phyloP scores from a whole-genome alignment of 2,113 vertebrate genomes.

The Bufo gargarizans region DNA sequence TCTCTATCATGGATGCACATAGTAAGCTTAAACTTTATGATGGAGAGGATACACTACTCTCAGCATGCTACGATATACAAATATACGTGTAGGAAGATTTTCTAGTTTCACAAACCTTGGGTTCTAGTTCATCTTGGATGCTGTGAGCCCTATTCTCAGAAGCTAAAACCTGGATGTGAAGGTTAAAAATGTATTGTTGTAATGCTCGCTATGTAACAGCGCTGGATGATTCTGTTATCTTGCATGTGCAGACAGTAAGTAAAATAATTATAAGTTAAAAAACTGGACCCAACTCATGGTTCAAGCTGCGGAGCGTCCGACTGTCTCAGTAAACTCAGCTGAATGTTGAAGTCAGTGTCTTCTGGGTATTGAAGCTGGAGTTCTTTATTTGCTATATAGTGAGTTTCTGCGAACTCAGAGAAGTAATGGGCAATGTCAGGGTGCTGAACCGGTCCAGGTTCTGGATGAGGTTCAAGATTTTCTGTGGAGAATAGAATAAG shows the following conservation, averaged over 20 bases:
- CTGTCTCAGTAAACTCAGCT: conserved; percentile 66
- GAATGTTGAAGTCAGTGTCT: conserved; percentile 81
- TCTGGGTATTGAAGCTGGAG: conserved; percentile 87
- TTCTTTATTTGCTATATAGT: conserved; percentile 90
- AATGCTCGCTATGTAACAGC: neutral
- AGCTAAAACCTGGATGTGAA: neutral
- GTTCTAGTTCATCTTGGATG: neutral
- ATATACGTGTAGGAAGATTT: neutral
- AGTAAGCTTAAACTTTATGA: neutral
- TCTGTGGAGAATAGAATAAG: conserved; percentile 71
- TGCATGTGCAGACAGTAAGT: neutral
- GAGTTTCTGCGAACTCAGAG: conserved; percentile 81
- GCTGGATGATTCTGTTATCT: neutral
- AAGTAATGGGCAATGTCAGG: conserved; percentile 94
- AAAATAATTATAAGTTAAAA: neutral
- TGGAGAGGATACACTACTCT: neutral
- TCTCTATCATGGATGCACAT: too few relatives aligned
- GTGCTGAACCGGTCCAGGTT: conserved; percentile 90
- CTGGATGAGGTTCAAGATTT: conserved; percentile 88
- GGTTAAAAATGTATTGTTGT: neutral
- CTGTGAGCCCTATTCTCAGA: neutral
- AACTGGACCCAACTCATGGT: conserved; percentile 7
- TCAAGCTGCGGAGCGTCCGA: neutral
- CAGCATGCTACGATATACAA: neutral
- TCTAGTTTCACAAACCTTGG: neutral